A percentile compares a stretch with the other conserved stretches of the same genome.
Conservation (phyloP, 2,113 vertebrate species). For the Brachypteracias leptosomus region DNA sequence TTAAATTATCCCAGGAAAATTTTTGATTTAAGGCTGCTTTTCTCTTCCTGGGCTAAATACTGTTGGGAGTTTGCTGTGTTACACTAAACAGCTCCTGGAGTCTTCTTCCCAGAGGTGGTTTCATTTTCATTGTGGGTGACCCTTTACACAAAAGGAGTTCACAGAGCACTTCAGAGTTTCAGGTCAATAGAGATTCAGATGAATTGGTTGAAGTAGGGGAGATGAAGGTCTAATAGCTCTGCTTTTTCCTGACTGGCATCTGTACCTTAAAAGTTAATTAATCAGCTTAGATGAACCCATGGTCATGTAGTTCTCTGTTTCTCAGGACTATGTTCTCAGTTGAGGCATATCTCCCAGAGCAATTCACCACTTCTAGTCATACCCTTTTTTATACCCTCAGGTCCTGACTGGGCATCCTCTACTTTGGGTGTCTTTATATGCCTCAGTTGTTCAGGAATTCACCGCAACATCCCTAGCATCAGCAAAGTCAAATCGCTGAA, state of each 20-base stretch:
- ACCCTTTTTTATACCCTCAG: conserved; percentile 52
- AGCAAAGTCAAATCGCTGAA: conserved; percentile 85
- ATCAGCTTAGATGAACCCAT: background rate
- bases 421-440: conserved; percentile 88
- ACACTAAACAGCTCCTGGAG: background rate
- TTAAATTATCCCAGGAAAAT: background rate
- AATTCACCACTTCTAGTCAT: background rate
- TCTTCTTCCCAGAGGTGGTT: background rate
- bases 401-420: conserved; percentile 85
- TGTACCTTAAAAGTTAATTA: background rate
- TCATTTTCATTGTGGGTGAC: background rate
- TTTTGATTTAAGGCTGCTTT: background rate
- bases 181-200: background rate
- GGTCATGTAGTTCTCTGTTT: background rate
- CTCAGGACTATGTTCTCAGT: background rate
- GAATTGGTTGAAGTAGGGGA: background rate
- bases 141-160: background rate
- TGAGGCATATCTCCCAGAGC: background rate
- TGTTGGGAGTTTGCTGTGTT: background rate
- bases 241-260: background rate
- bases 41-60: background rate
- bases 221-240: background rate
- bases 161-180: background rate
- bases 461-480: conserved; percentile 83
- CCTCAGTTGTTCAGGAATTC: conserved; percentile 83